A percentile compares a stretch with the other conserved stretches of the same genome.
Conservation (phyloP, 2,888 invertebrate species). For the Nematopogon swammerdamellus region DNA sequence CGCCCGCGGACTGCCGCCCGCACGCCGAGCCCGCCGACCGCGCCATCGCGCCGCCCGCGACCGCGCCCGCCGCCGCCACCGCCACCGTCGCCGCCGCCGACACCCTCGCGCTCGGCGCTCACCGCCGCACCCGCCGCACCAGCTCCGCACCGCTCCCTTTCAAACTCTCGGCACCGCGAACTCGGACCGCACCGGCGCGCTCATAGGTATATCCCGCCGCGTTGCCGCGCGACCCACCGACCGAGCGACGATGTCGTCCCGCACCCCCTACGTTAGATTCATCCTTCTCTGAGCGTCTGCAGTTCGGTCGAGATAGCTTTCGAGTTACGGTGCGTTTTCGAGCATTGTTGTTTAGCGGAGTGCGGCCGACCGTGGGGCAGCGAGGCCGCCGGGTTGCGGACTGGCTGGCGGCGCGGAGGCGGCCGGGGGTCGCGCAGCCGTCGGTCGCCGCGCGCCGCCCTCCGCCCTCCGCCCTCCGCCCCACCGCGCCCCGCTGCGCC, state of each 20-base stretch:
- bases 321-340: conserved; percentile 45
- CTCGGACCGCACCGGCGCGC: background rate
- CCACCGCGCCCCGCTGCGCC: conserved; percentile 10
- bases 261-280: background rate
- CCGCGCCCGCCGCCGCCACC: background rate
- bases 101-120: too few relatives aligned
- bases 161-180: background rate
- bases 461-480: conserved; percentile 15
- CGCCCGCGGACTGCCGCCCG: conserved; percentile 30
- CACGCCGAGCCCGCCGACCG: conserved; percentile 35
- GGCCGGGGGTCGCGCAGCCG: conserved; percentile 16
- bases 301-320: conserved; percentile 30
- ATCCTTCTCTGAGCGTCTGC: conserved; percentile 29
- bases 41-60: conserved; percentile 28
- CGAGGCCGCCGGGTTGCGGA: conserved; percentile 57
- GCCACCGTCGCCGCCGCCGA: too few relatives aligned
- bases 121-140: conserved; percentile 15
- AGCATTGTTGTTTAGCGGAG: conserved; percentile 54
- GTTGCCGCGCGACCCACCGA: background rate
- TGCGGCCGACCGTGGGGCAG: conserved; percentile 56
- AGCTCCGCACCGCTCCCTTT: background rate
- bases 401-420: conserved; percentile 26
- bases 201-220: too few relatives aligned
- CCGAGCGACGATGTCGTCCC: background rate
- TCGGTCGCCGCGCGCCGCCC: conserved; percentile 12